Evolutionary conservation across 2,797 vertebrate genomes (phyloP).

Genomic region (Austrolebias charrua): DNA sequence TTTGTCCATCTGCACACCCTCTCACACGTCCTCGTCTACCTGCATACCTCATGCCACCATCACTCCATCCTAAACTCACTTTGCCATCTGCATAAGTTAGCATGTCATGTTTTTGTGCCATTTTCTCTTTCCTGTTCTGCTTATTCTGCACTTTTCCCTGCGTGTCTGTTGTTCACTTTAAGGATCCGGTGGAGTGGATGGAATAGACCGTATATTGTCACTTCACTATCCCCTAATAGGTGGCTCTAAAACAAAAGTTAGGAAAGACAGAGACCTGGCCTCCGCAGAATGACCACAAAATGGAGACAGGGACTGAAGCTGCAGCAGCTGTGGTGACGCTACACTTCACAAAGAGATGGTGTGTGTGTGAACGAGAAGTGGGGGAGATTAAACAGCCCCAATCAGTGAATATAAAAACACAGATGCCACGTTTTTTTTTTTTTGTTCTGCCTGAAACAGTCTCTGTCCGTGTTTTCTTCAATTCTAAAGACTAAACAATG

Average conservation of each 20-base stretch:
- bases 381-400: conserved; percentile 59
- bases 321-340: conserved; percentile 71
- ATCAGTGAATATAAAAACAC: conserved; percentile 60
- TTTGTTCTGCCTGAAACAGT: conserved; percentile 6
- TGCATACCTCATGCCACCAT: conserved; percentile 48
- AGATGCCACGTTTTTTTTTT: conserved; percentile 43
- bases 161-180: conserved; percentile 59
- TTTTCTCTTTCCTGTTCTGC: conserved; percentile 67
- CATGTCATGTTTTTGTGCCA: conserved; percentile 69
- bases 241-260: conserved; percentile 54
- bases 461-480: conserved; percentile 14
- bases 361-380: conserved; percentile 46
- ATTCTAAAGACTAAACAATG: conserved; percentile 33
- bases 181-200: conserved; percentile 58
- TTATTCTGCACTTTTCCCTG: conserved; percentile 58
- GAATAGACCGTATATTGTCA: conserved; percentile 61
- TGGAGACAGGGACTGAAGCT: conserved; percentile 73
- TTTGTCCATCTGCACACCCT: conserved; percentile 65
- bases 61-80: conserved; percentile 58
- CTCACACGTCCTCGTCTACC: conserved; percentile 52
- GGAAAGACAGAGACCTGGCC: conserved; percentile 40
- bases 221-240: conserved; percentile 60
- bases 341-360: conserved; percentile 46
- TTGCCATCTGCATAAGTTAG: conserved; percentile 80
- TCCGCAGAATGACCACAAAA: conserved; percentile 72